Evolutionary conservation across 2,888 invertebrate species (phyloP).

Genomic region (Dasypolia templi): DNA sequence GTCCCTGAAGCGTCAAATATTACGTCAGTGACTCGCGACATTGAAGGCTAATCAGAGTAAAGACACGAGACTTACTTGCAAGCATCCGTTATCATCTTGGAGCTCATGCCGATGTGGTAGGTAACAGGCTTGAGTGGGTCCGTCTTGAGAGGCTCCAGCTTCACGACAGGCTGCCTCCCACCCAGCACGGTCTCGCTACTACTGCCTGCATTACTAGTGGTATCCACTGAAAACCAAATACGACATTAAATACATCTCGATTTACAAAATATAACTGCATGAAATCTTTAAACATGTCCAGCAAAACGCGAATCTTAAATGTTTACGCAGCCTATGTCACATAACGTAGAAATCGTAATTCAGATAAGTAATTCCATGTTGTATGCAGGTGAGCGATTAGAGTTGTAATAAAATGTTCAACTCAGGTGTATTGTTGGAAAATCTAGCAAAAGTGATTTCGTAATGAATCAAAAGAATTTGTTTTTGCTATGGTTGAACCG

Average conservation of each 20-base stretch:
- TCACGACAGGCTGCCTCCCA: slow-evolving; percentile 91
- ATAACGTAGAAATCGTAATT: slow-evolving; percentile 15
- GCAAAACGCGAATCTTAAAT: background rate
- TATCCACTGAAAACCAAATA: slow-evolving; percentile 53
- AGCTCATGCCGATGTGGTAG: slow-evolving; percentile 94
- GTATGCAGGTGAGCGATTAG: slow-evolving; percentile 5
- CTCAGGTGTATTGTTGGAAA: background rate
- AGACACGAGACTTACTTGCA: slow-evolving; percentile 91
- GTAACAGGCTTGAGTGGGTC: slow-evolving; percentile 92
- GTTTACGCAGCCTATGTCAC: slow-evolving; percentile 4
- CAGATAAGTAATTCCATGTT: slow-evolving; percentile 29
- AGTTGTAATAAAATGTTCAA: slow-evolving; percentile 16
- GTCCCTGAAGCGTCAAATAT: slow-evolving; percentile 71
- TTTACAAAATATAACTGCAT: background rate
- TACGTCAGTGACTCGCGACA: slow-evolving; percentile 17
- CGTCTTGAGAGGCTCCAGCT: slow-evolving; percentile 91
- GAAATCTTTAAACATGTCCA: background rate
- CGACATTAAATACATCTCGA: background rate
- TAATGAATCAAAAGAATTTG: background rate
- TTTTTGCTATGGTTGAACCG: background rate
- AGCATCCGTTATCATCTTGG: slow-evolving; percentile 93
- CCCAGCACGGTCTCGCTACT: slow-evolving; percentile 84
- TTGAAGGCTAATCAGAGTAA: background rate
- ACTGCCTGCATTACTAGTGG: slow-evolving; percentile 52
- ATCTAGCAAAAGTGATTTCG: background rate